Evolutionary conservation across 2,113 vertebrate species (phyloP).

Genomic region (Ailuropoda melanoleuca): DNA sequence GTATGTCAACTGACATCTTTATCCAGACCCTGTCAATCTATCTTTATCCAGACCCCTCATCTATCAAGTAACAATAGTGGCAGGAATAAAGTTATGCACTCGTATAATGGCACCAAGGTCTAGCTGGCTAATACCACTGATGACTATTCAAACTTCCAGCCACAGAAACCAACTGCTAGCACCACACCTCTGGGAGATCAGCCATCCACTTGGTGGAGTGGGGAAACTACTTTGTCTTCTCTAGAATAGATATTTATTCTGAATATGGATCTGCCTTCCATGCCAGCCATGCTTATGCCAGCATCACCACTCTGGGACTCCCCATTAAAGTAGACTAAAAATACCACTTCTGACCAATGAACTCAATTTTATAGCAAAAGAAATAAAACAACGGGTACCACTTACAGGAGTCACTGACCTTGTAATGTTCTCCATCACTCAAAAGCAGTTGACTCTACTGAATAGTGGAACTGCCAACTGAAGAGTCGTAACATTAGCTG

Average conservation of each 20-base stretch:
- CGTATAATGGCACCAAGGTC: neutral
- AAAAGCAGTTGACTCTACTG: neutral
- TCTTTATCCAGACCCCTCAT: neutral
- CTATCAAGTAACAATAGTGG: neutral
- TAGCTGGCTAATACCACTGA: neutral
- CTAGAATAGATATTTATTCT: neutral
- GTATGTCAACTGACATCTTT: neutral
- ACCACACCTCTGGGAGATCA: neutral
- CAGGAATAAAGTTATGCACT: neutral
- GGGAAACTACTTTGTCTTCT: neutral
- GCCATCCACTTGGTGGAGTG: neutral
- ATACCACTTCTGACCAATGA: constrained; percentile 10
- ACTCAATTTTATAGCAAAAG: constrained; percentile 1
- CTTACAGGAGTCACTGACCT: neutral
- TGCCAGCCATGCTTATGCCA: neutral
- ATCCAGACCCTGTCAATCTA: neutral
- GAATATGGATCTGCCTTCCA: neutral
- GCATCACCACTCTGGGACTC: neutral
- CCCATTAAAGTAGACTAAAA: neutral
- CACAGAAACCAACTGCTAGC: neutral
- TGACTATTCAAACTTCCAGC: neutral
- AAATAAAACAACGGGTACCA: neutral
- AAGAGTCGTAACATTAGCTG: neutral
- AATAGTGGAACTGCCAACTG: neutral
- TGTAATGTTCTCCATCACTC: neutral